phyloP scores from a whole-genome alignment of 2,797 vertebrate species.

The Sebastes taczanowskii region DNA sequence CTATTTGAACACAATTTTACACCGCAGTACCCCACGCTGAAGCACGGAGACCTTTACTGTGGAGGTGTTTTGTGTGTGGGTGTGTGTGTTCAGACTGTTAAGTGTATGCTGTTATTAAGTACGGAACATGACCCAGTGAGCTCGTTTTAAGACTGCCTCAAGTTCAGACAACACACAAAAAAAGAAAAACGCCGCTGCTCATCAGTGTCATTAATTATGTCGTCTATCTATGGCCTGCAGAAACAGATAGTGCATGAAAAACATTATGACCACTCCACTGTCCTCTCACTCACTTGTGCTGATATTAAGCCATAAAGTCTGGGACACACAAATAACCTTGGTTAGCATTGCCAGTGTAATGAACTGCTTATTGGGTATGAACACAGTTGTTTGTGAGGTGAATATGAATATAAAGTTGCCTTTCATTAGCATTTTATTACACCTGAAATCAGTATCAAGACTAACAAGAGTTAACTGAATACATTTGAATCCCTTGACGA shows the following conservation, averaged over 20 bases:
- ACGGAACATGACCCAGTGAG: slow-evolving; percentile 24
- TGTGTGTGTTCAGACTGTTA: not conserved
- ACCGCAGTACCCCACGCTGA: slow-evolving; percentile 44
- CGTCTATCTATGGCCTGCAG: slow-evolving; percentile 85
- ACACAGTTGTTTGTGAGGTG: not conserved
- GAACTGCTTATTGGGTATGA: not conserved
- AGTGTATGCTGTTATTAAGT: slow-evolving; percentile 18
- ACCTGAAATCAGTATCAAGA: not conserved
- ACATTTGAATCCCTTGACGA: not conserved
- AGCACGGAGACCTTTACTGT: slow-evolving; percentile 59
- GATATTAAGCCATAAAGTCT: slow-evolving; percentile 81
- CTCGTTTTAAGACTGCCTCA: slow-evolving; percentile 29
- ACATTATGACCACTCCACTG: slow-evolving; percentile 78
- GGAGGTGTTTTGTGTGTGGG: slow-evolving; percentile 21
- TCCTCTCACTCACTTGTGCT: slow-evolving; percentile 75
- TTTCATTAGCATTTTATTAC: not conserved
- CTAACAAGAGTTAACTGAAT: not conserved
- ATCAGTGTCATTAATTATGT: slow-evolving; percentile 84
- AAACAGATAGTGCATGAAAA: slow-evolving; percentile 81
- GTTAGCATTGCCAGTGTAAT: slow-evolving; percentile 52
- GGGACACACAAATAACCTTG: slow-evolving; percentile 71
- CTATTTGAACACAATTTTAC: slow-evolving; percentile 71
- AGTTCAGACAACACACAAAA: slow-evolving; percentile 43
- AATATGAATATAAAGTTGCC: not conserved
- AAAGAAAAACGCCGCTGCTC: slow-evolving; percentile 53